Evolutionary conservation across 2,888 invertebrate species (phyloP).

Genomic region (Pristionchus maxplancki): DNA sequence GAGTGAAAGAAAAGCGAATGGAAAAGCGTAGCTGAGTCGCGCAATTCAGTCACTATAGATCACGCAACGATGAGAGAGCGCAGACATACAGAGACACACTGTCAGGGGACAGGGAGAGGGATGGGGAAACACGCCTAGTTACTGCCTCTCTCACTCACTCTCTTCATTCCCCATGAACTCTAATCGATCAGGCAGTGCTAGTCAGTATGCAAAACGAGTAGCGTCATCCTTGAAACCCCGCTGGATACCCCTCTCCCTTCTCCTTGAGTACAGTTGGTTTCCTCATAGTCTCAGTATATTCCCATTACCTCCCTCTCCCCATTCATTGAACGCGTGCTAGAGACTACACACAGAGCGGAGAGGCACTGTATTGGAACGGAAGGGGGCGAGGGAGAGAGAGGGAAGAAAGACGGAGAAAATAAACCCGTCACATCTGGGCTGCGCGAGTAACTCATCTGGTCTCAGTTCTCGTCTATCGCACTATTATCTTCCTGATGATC

Average conservation of each 20-base stretch:
- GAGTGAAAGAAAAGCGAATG: not conserved
- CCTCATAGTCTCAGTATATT: not conserved
- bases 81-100: not conserved
- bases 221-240: not conserved
- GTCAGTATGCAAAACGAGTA: too few species aligned
- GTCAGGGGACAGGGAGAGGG: not conserved
- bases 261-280: not conserved
- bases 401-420: not conserved
- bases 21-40: not conserved
- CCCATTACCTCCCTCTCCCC: not conserved
- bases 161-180: not conserved
- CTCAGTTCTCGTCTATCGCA: not conserved
- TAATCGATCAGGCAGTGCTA: not conserved
- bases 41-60: not conserved
- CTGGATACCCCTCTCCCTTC: not conserved
- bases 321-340: not conserved
- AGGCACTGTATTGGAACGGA: conserved; percentile 6
- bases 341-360: not conserved
- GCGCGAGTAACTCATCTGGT: not conserved
- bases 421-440: conserved; percentile 9
- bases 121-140: not conserved
- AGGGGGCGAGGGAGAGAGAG: not conserved
- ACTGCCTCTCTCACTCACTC: not conserved
- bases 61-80: not conserved
- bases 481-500: not conserved